Conservation (phyloP, 1,140 invertebrate genomes). For the Medauroidea extradentata region DNA sequence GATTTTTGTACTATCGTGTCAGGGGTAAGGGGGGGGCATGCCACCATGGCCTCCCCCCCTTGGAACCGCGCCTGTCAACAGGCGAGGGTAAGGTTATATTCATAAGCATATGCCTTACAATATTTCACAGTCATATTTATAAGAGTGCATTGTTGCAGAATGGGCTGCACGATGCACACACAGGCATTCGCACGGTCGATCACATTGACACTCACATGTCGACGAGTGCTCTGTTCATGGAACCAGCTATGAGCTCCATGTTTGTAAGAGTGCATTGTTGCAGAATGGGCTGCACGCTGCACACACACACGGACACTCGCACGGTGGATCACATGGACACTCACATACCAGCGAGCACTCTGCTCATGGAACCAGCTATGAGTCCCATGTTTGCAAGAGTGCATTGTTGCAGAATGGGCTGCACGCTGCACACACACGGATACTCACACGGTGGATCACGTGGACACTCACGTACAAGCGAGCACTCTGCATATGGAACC, state of each 20-base stretch:
- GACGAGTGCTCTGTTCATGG: slow-evolving; percentile 25
- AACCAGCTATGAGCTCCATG: slow-evolving; percentile 32
- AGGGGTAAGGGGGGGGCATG: no score
- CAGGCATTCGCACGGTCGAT: slow-evolving; percentile 61
- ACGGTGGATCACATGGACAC: slow-evolving; percentile 45
- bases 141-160: no score
- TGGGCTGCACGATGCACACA: slow-evolving; percentile 83
- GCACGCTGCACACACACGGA: slow-evolving; percentile 79
- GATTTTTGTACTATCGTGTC: no score
- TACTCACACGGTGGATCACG: slow-evolving; percentile 57
- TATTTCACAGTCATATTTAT: no score
- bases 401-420: no score
- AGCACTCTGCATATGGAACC: slow-evolving; percentile 27
- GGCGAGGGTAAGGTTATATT: no score
- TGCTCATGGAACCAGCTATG: slow-evolving; percentile 32
- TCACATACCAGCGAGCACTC: slow-evolving; percentile 16
- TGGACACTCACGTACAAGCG: slow-evolving; percentile 12
- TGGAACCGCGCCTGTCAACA: no score
- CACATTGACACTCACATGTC: slow-evolving; percentile 16
- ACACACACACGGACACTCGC: slow-evolving; percentile 72
- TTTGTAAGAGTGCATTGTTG: no score
- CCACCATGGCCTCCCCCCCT: no score
- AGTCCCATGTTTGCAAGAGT: no score
- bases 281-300: no score
- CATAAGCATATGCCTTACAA: no score